These are phyloP conservation scores for Zelleria hepariella DNA, from an alignment of 2,888 invertebrate genomes.

Conservation along the genomic window DNA sequence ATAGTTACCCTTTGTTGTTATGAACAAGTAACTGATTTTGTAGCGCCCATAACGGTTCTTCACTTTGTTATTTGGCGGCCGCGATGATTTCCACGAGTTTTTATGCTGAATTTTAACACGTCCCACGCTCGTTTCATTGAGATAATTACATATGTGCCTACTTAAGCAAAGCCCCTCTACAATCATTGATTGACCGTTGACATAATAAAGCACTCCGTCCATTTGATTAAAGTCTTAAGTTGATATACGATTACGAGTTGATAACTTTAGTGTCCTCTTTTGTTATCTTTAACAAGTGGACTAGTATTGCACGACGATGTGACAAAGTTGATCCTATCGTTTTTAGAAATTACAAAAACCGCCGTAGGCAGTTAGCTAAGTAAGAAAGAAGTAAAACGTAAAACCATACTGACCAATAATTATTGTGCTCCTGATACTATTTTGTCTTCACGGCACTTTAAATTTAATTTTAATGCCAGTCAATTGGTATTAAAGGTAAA, in stretches of 20 bases:
- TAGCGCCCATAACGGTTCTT: not conserved
- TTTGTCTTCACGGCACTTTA: too few relatives aligned
- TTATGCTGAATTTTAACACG: not conserved
- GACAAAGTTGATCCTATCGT: too few relatives aligned
- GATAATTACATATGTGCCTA: not conserved
- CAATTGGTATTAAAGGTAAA: too few relatives aligned
- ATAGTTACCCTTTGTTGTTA: conserved; percentile 5
- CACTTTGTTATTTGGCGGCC: not conserved
- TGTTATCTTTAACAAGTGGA: too few relatives aligned
- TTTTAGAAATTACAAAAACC: too few relatives aligned
- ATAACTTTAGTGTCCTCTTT: too few relatives aligned
- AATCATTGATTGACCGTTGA: not conserved
- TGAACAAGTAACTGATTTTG: conserved; percentile 4
- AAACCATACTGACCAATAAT: too few relatives aligned
- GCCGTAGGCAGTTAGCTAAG: too few relatives aligned
- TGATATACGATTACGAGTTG: not conserved
- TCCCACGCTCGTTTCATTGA: not conserved
- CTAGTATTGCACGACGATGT: too few relatives aligned
- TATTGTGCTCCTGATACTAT: too few relatives aligned
- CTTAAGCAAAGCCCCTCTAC: not conserved
- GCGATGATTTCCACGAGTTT: not conserved
- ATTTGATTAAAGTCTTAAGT: not conserved
- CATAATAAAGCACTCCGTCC: not conserved
- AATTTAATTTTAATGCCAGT: too few relatives aligned
- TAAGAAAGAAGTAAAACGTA: too few relatives aligned